These are phyloP conservation scores for Malachius bipustulatus DNA, from an alignment of 2,888 invertebrate genomes.

Conservation along the genomic window DNA sequence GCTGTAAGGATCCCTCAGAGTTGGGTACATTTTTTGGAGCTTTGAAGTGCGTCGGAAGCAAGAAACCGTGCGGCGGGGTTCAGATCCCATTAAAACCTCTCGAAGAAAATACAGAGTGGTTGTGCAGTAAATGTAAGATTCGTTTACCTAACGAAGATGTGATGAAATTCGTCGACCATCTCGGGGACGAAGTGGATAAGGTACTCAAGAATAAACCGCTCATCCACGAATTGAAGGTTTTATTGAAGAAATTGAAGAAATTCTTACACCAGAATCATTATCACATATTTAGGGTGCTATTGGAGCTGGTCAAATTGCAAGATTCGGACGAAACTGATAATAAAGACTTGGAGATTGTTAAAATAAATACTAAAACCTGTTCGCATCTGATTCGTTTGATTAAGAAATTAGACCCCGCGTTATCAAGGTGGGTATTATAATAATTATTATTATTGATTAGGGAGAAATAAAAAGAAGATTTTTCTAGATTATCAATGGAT, in stretches of 20 bases:
- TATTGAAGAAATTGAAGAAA: conserved; percentile 48
- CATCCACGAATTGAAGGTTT: conserved; percentile 46
- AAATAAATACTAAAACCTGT: too few relatives aligned
- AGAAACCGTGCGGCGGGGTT: conserved; percentile 48
- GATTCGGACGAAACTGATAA: too few relatives aligned
- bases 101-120: conserved; percentile 48
- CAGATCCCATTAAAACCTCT: conserved; percentile 56
- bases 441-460: too few relatives aligned
- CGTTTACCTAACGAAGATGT: conserved; percentile 51
- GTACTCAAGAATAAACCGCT: conserved; percentile 44
- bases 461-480: too few relatives aligned
- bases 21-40: conserved; percentile 48
- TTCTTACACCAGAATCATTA: conserved; percentile 56
- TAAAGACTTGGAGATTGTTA: too few relatives aligned
- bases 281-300: conserved; percentile 53
- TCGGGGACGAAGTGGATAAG: conserved; percentile 59
- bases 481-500: too few relatives aligned
- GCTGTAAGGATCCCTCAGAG: conserved; percentile 61
- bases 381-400: too few relatives aligned
- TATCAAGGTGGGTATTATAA: too few relatives aligned
- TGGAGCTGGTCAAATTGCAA: too few relatives aligned
- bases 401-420: too few relatives aligned
- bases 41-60: conserved; percentile 49
- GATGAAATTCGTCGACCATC: conserved; percentile 49
- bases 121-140: conserved; percentile 52